A percentile compares a stretch with the other conserved stretches of the same genome.
Evolutionary conservation across 2,797 vertebrate genomes (phyloP).

Genomic region (Danio choprae): DNA sequence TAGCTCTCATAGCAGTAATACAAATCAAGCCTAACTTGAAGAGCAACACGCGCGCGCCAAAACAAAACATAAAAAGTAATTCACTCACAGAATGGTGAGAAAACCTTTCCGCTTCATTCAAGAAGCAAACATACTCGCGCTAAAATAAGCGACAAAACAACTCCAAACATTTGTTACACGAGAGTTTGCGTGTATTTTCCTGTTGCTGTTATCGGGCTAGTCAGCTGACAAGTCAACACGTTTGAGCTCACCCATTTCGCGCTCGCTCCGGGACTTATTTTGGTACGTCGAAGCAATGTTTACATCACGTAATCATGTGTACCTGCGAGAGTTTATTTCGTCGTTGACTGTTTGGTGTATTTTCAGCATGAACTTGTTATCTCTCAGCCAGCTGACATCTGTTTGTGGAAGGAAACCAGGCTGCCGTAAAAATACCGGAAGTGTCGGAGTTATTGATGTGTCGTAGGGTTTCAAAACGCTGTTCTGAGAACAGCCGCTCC

Average conservation of each 20-base stretch:
- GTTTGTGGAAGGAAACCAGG: constrained; percentile 52
- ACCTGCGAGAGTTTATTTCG: neutral
- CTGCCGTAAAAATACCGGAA: constrained; percentile 72
- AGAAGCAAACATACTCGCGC: neutral
- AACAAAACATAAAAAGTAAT: neutral
- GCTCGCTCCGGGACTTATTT: constrained; percentile 16
- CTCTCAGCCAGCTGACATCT: constrained; percentile 63
- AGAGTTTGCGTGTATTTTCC: neutral
- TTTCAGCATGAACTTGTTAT: constrained; percentile 24
- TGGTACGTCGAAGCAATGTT: constrained; percentile 5
- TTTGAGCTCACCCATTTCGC: constrained; percentile 56
- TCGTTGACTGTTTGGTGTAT: neutral
- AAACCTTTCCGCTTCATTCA: neutral
- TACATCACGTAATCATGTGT: neutral
- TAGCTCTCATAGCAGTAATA: neutral
- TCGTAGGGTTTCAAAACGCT: neutral
- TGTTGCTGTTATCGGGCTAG: constrained; percentile 1
- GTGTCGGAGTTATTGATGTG: constrained; percentile 57
- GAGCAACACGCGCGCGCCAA: neutral
- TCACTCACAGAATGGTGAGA: neutral
- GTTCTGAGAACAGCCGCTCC: constrained; percentile 26
- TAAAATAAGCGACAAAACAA: neutral
- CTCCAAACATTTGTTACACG: neutral
- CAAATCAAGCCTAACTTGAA: neutral
- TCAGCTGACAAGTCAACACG: constrained; percentile 42